These are phyloP conservation scores for Cyanoramphus novaezelandiae DNA, from an alignment of 2,113 vertebrate species.

Conservation along the genomic window DNA sequence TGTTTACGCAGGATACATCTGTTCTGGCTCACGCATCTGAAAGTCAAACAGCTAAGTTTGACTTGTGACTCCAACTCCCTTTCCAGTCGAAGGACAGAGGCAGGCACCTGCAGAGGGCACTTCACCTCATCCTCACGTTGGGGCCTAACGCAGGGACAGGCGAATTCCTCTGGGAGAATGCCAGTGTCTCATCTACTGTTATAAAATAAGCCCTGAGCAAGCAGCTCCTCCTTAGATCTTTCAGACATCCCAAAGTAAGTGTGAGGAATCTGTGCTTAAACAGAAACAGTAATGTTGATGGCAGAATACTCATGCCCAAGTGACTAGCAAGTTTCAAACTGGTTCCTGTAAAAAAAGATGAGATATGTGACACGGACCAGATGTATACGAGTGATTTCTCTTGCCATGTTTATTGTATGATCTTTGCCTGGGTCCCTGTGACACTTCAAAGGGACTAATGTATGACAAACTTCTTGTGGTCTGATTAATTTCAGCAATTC, in stretches of 20 bases:
- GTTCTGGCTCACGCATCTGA: not conserved
- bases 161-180: not conserved
- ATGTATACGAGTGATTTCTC: not conserved
- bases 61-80: not conserved
- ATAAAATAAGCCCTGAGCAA: rapidly evolving
- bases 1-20: not conserved
- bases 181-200: not conserved
- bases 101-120: not conserved
- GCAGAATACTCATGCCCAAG: not conserved
- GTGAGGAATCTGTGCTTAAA: not conserved
- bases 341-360: not conserved
- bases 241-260: not conserved
- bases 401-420: not conserved
- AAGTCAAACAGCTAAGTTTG: not conserved
- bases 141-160: not conserved
- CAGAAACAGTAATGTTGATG: not conserved
- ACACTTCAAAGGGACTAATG: constrained; percentile 25
- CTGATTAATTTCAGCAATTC: constrained; percentile 12
- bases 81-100: not conserved
- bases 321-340: not conserved
- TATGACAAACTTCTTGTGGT: not conserved
- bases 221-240: not conserved
- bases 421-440: not conserved
- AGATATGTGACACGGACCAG: not conserved
- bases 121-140: not conserved